Evolutionary conservation across 2,888 invertebrate genomes (phyloP).

Genomic region (Hirtodrosophila alboralis): DNA sequence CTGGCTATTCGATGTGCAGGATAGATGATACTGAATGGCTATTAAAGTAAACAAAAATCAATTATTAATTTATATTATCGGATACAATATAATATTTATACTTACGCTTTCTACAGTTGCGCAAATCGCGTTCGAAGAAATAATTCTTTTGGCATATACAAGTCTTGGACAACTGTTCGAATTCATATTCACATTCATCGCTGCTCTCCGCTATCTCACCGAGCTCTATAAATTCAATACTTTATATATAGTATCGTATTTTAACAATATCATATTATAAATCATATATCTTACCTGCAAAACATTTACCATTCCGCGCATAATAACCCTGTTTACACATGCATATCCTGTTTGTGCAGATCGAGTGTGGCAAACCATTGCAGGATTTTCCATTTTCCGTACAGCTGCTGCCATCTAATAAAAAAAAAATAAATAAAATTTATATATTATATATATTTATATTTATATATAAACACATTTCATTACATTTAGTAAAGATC

Average conservation of each 20-base stretch:
- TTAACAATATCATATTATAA: neutral
- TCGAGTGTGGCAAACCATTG: conserved; percentile 79
- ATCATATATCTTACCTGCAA: conserved; percentile 71
- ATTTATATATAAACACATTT: too few relatives aligned
- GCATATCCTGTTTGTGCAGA: conserved; percentile 81
- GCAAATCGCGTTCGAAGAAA: conserved; percentile 80
- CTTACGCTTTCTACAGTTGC: conserved; percentile 83
- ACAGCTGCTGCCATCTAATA: conserved; percentile 79
- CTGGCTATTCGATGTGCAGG: conserved; percentile 82
- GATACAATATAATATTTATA: neutral
- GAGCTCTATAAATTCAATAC: conserved; percentile 63
- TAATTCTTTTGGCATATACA: conserved; percentile 83
- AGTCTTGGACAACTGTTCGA: conserved; percentile 74
- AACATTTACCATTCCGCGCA: conserved; percentile 77
- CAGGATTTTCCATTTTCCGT: conserved; percentile 79
- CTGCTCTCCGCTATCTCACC: conserved; percentile 83
- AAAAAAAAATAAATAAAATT: neutral
- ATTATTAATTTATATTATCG: neutral
- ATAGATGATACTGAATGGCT: conserved; percentile 80
- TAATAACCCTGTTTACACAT: conserved; percentile 82
- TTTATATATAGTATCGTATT: too few relatives aligned
- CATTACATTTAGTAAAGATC: too few relatives aligned
- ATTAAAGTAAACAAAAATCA: conserved; percentile 5
- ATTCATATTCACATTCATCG: conserved; percentile 80
- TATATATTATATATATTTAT: neutral